Conservation (phyloP, 2,888 invertebrate genomes). For the Eristalinus sepulchralis region DNA sequence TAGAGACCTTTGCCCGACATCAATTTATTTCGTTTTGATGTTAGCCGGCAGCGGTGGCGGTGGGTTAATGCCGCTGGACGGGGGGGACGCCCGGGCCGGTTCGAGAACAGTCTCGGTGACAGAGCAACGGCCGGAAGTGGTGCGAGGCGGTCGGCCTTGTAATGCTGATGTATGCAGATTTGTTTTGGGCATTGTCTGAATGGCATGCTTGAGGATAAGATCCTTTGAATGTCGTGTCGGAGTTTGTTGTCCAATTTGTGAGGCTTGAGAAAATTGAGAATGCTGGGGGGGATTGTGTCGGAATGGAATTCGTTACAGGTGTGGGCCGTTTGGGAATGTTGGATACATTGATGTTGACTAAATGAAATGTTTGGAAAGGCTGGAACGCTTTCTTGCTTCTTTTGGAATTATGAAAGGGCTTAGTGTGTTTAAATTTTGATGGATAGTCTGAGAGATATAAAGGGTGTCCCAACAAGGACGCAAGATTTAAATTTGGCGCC, state of each 20-base stretch:
- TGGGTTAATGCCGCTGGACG: background rate
- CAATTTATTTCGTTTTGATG: conserved; percentile 64
- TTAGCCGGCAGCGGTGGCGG: background rate
- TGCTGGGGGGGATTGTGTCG: background rate
- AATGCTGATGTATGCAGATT: background rate
- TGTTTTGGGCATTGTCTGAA: background rate
- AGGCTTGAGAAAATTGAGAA: background rate
- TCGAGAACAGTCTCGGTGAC: conserved; percentile 32
- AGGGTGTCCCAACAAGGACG: too few species aligned
- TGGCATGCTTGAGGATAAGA: background rate
- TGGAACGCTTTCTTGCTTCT: too few species aligned
- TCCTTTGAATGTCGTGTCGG: background rate
- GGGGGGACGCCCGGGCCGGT: conserved; percentile 26
- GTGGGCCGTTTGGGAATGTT: background rate
- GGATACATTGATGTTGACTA: too few species aligned
- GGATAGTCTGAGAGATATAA: too few species aligned
- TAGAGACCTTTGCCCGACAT: conserved; percentile 56
- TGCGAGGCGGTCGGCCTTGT: background rate
- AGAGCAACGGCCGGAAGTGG: background rate
- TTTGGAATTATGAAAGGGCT: too few species aligned
- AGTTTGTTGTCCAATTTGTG: too few species aligned
- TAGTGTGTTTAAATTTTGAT: too few species aligned
- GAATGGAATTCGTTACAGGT: background rate
- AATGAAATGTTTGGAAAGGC: too few species aligned
- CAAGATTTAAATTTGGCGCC: too few species aligned